These are phyloP conservation scores for Drosophila athabasca DNA, from an alignment of 1,140 invertebrate genomes.

Conservation along the genomic window DNA sequence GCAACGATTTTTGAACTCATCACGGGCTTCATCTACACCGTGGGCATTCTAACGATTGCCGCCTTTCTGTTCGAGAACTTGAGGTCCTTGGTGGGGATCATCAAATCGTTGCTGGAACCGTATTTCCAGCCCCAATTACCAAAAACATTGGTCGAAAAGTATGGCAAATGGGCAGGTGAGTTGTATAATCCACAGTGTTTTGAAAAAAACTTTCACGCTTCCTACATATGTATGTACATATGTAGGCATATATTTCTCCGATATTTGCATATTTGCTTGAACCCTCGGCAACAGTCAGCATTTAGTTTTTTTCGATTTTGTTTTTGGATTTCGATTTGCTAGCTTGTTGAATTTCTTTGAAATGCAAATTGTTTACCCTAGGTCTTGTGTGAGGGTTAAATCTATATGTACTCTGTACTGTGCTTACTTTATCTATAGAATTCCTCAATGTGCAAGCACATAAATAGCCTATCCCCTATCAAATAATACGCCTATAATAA, in stretches of 20 bases:
- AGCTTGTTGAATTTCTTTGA: conserved; percentile 3
- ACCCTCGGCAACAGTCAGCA: conserved; percentile 10
- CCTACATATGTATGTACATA: background rate
- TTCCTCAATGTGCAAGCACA: background rate
- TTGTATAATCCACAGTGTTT: conserved; percentile 9
- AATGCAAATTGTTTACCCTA: conserved; percentile 24
- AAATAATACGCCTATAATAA: background rate
- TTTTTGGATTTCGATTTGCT: conserved; percentile 12
- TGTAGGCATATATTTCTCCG: conserved; percentile 16
- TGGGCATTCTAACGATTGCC: conserved; percentile 83
- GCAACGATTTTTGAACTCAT: conserved; percentile 73
- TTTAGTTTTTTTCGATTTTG: conserved; percentile 12
- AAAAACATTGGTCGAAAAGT: conserved; percentile 84
- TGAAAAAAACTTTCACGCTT: conserved; percentile 4
- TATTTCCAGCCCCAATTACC: conserved; percentile 85
- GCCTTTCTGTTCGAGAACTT: conserved; percentile 84
- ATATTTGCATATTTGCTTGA: conserved; percentile 32
- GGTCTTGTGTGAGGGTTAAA: background rate
- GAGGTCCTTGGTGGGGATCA: conserved; percentile 84
- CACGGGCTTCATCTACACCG: conserved; percentile 63
- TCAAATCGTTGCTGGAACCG: conserved; percentile 85
- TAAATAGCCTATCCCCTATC: background rate
- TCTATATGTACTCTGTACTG: too few relatives aligned
- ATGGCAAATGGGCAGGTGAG: conserved; percentile 86
- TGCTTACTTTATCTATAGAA: too few relatives aligned